Percentiles rank a stretch among this genome's conserved stretches.
phyloP scores from a whole-genome alignment of 2,888 invertebrate genomes.

The Limnephilus rhombicus region DNA sequence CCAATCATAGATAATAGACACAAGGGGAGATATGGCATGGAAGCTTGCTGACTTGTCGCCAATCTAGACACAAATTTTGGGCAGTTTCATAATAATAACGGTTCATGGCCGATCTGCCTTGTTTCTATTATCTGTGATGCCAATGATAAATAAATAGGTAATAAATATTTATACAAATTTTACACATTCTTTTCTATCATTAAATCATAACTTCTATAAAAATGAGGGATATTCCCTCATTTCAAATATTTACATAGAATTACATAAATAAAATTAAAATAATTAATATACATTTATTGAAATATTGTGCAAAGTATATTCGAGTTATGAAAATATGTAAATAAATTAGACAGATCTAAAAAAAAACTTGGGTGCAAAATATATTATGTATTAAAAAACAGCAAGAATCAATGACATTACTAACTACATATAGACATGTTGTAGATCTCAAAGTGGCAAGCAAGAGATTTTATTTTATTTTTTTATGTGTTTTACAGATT shows the following conservation, averaged over 20 bases:
- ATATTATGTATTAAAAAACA: background rate
- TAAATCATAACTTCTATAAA: background rate
- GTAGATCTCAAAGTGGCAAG: too few species aligned
- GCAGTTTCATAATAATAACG: too few species aligned
- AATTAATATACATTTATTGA: background rate
- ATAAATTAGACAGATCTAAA: background rate
- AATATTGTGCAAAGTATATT: background rate
- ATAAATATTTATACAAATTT: background rate
- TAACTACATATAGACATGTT: too few species aligned
- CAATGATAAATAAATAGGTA: background rate
- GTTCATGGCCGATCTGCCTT: too few species aligned
- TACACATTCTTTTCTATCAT: background rate
- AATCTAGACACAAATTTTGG: too few species aligned
- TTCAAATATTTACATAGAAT: background rate
- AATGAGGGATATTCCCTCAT: background rate
- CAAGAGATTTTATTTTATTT: too few species aligned
- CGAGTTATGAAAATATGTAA: background rate
- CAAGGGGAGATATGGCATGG: too few species aligned
- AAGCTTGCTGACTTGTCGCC: too few species aligned
- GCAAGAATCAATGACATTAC: background rate
- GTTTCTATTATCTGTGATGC: too few species aligned
- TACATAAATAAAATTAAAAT: background rate
- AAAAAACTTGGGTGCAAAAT: background rate
- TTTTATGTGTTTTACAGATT: too few species aligned
- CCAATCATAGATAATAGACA: too few species aligned